Evolutionary conservation across 2,888 invertebrate species (phyloP).

Genomic region (Xylophagus ater): DNA sequence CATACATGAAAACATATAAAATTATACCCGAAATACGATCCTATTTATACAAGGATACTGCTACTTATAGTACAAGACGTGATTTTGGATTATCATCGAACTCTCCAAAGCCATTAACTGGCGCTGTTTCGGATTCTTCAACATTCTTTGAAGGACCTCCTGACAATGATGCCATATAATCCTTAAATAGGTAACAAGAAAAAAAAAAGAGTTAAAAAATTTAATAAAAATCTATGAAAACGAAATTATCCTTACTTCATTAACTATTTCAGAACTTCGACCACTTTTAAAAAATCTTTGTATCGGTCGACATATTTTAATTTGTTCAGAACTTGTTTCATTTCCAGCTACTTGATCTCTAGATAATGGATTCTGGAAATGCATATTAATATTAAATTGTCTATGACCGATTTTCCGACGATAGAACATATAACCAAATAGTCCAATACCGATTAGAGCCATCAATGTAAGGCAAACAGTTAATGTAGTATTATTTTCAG

Average conservation of each 20-base stretch:
- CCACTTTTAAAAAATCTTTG: slow-evolving; percentile 25
- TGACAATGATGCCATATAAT: background rate
- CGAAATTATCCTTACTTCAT: background rate
- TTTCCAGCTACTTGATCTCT: slow-evolving; percentile 18
- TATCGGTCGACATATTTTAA: slow-evolving; percentile 20
- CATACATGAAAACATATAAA: no score
- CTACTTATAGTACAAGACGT: slow-evolving; percentile 28
- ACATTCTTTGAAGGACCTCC: background rate
- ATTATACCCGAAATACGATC: no score
- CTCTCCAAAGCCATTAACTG: slow-evolving; percentile 25
- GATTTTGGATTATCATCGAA: slow-evolving; percentile 29
- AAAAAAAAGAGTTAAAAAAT: background rate
- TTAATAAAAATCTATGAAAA: background rate
- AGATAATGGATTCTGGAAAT: slow-evolving; percentile 39
- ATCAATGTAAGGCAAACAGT: slow-evolving; percentile 18
- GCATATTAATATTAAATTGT: slow-evolving; percentile 37
- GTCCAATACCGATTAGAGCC: slow-evolving; percentile 17
- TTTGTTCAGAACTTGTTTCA: background rate
- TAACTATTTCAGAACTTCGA: slow-evolving; percentile 24
- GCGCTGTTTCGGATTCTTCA: slow-evolving; percentile 23
- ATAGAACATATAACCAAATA: slow-evolving; percentile 30
- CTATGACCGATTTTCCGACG: slow-evolving; percentile 41
- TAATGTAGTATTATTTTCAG: slow-evolving; percentile 9
- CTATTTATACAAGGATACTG: no score
- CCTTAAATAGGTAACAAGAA: slow-evolving; percentile 2